phyloP scores from a whole-genome alignment of 2,888 invertebrate species.

The Augochlorella aurata region DNA sequence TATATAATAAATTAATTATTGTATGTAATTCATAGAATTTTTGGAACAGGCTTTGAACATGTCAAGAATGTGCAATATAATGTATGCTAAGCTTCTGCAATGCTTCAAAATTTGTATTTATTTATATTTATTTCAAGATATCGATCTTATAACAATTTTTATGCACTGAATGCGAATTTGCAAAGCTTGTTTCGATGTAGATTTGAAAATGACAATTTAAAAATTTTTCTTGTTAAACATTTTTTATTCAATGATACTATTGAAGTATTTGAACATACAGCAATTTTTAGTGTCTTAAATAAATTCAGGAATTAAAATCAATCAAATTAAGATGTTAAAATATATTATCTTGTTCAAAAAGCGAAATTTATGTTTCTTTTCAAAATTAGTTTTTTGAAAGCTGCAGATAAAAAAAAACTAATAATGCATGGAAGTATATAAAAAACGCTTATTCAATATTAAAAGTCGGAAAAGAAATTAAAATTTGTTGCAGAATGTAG shows the following conservation, averaged over 20 bases:
- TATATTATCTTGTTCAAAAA: not conserved
- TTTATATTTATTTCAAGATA: not conserved
- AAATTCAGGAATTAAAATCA: too few relatives aligned
- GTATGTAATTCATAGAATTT: not conserved
- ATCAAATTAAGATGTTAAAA: too few relatives aligned
- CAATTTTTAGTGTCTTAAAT: too few relatives aligned
- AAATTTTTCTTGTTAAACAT: too few relatives aligned
- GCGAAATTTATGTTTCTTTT: not conserved
- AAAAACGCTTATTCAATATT: not conserved
- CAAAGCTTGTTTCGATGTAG: too few relatives aligned
- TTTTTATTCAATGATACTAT: too few relatives aligned
- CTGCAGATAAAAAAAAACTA: not conserved
- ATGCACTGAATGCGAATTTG: too few relatives aligned
- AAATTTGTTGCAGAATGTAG: not conserved
- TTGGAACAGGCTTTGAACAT: not conserved
- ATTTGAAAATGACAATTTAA: too few relatives aligned
- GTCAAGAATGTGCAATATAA: not conserved
- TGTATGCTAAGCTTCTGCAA: not conserved
- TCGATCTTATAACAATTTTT: not conserved
- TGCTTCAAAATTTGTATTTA: slow-evolving; percentile 21
- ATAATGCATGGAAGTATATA: not conserved
- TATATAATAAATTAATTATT: not conserved
- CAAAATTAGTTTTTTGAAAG: not conserved
- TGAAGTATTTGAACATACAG: too few relatives aligned
- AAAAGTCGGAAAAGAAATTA: not conserved